Conservation (phyloP, 1,140 invertebrate species). For the Formica exsecta region DNA sequence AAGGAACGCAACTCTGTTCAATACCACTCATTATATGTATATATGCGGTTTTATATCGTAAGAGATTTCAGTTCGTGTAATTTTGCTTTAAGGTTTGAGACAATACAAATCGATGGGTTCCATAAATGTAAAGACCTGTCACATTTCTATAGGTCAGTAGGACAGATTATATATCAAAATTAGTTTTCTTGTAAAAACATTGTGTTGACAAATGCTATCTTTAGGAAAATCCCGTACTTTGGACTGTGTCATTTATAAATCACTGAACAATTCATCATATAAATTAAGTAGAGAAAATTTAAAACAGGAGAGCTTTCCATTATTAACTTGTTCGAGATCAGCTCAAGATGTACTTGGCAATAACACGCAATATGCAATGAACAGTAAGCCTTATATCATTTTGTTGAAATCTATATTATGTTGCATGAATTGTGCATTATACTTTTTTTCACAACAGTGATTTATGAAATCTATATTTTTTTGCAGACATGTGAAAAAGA, state of each 20-base stretch:
- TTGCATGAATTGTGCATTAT: neutral
- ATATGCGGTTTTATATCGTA: neutral
- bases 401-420: neutral
- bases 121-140: conserved; percentile 74
- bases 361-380: neutral
- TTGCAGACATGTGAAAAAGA: conserved; percentile 41
- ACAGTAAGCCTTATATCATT: conserved; percentile 5
- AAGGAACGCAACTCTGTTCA: neutral
- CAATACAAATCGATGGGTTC: conserved; percentile 80
- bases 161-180: conserved; percentile 5
- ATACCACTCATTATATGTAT: neutral
- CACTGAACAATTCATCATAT: conserved; percentile 2
- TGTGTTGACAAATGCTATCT: neutral
- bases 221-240: conserved; percentile 43
- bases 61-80: conserved; percentile 46
- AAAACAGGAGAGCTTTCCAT: conserved; percentile 38
- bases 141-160: conserved; percentile 71
- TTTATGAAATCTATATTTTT: conserved; percentile 15
- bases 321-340: conserved; percentile 24
- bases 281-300: conserved; percentile 16
- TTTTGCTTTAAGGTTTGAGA: conserved; percentile 77
- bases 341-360: conserved; percentile 16
- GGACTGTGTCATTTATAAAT: conserved; percentile 39
- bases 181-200: conserved; percentile 1
- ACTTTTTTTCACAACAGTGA: neutral